Conservation (phyloP, 2,113 vertebrate genomes). For the Menura novaehollandiae region DNA sequence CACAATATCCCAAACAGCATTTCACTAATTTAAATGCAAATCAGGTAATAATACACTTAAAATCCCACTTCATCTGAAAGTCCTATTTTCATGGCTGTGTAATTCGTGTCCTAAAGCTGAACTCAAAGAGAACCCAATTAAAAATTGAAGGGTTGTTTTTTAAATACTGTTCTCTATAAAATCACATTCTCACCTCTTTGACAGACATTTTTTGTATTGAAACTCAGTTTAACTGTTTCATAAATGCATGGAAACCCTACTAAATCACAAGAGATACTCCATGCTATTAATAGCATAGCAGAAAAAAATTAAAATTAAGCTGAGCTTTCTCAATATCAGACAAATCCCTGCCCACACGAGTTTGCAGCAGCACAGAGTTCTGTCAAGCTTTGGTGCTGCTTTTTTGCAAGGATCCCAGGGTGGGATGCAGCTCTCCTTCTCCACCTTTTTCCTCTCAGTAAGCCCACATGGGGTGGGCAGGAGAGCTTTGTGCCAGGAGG, state of each 20-base stretch:
- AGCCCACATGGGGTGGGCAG: not conserved
- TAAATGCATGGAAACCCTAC: not conserved
- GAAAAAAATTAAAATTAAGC: not conserved
- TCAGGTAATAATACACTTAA: conserved; percentile 1
- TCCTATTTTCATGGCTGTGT: not conserved
- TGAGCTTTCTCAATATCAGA: not conserved
- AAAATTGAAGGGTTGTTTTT: not conserved
- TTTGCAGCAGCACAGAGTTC: not conserved
- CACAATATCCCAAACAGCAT: not conserved
- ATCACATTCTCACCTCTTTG: not conserved
- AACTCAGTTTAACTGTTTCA: not conserved
- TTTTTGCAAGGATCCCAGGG: accelerated
- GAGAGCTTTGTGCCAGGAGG: not conserved
- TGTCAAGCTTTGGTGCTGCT: not conserved
- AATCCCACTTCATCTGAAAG: not conserved
- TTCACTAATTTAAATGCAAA: conserved; percentile 11
- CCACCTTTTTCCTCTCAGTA: not conserved
- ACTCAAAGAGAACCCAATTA: not conserved
- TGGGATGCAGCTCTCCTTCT: not conserved
- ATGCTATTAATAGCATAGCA: not conserved
- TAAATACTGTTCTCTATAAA: not conserved
- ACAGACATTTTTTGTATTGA: not conserved
- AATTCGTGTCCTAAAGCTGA: not conserved
- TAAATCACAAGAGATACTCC: not conserved
- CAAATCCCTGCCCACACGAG: accelerated